Evolutionary conservation across 1,140 invertebrate genomes (phyloP), one percentile per base, ranked within the genome.

Genomic region (Chironomus striatipennis): DNA sequence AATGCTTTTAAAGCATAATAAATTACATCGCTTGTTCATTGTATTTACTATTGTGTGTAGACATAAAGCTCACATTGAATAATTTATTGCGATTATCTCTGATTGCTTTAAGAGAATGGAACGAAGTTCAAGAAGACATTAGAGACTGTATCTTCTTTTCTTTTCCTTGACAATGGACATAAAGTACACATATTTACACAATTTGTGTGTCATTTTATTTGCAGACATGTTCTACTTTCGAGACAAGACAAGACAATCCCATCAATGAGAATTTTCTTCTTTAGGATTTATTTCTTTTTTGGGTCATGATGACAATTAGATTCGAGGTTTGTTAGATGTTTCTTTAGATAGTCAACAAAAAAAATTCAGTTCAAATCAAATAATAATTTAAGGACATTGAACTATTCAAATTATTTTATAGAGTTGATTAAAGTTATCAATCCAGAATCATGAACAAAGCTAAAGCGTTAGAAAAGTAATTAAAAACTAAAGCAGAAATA

Each of bases 1-100:
- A 34, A 34, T 34, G 24, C 24, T 34, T 34, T 34, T 34, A 57
- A 57, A n/a, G 47, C n/a, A 57, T 57, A 57, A 70, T 70, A 70
- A 70, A 70, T 70, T 70, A 70, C 65, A 70, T 57, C 47, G 9
- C 2, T 57, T 12, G 9, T n/a, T 57, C 9, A n/a, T 57, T 21
- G 65, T 70, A 21, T 70, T 70, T 70, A 70, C 18, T 20, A 10
- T 70, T 18, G 17, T 70, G 17, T 70, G 65, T 6, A 70, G 65
- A 70, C 65, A 70, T 70, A 20, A 70, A 20, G 65, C 65, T 70
- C 20, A 21, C 17, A 70, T 18, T 70, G 65, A 70, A 70, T 70
- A 70, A 70, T 70, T 70, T 70, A 70, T 70, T 17, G 65, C 65
- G 65, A 70, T 70, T 70, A 70, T 20, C 65, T 70, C 65, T 20